Evolutionary conservation across 2,797 vertebrate species (phyloP).

Genomic region (Crocidura indochinensis): DNA sequence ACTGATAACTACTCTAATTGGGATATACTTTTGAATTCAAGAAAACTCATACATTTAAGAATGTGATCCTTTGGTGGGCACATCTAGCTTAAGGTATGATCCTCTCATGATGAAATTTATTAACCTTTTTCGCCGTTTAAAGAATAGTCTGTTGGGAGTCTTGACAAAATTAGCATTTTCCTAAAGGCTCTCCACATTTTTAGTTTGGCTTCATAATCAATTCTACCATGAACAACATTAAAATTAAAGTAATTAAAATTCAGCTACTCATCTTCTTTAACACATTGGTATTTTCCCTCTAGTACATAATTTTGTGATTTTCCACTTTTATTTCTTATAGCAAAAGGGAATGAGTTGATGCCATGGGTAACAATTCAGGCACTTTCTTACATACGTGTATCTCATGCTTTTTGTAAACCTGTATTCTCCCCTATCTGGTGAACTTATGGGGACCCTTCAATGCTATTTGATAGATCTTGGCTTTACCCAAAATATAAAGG

Average conservation of each 20-base stretch:
- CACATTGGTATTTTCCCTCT: slow-evolving; percentile 11
- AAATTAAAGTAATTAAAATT: slow-evolving; percentile 68
- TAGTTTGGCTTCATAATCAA: slow-evolving; percentile 58
- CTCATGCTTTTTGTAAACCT: background rate
- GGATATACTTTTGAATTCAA: slow-evolving; percentile 47
- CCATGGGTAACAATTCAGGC: slow-evolving; percentile 1
- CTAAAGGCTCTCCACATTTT: background rate
- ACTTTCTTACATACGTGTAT: background rate
- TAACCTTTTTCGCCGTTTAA: slow-evolving; percentile 63
- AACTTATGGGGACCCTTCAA: background rate
- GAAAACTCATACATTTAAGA: slow-evolving; percentile 46
- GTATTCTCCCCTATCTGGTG: background rate
- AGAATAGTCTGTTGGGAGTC: slow-evolving; percentile 13
- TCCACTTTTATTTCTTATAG: slow-evolving; percentile 45
- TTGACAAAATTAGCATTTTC: slow-evolving; percentile 74
- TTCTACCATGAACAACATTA: slow-evolving; percentile 59
- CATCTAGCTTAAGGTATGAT: slow-evolving; percentile 58
- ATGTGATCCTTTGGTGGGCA: slow-evolving; percentile 18
- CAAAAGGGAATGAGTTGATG: slow-evolving; percentile 29
- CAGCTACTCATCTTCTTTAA: slow-evolving; percentile 59
- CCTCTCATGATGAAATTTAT: slow-evolving; percentile 63
- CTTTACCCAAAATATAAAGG: slow-evolving; percentile 8
- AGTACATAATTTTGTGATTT: slow-evolving; percentile 57
- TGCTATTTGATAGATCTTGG: background rate
- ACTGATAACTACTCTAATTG: slow-evolving; percentile 55